Evolutionary conservation across 2,888 invertebrate species (phyloP), one percentile per base, ranked within the genome.

Genomic region (Notocelia uddmanniana): DNA sequence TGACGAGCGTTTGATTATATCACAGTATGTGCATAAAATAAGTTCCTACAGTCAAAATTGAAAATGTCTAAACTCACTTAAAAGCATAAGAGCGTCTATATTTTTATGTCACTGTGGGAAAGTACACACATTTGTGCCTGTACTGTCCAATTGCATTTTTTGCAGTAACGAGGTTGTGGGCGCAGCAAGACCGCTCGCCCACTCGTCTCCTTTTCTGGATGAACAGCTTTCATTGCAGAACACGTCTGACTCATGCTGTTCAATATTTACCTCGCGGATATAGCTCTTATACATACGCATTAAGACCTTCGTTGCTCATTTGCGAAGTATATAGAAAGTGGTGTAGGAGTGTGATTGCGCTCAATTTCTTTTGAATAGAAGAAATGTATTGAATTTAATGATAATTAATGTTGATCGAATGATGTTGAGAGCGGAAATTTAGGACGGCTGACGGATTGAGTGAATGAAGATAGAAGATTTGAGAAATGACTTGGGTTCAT

Each of bases 151-250:
- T 54, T n/a, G 21, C 3, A 52, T 34, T 54, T 54, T 54, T 64
- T 64, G 34, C 15, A 64, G 23, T 54, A n/a, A 79, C 77, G 41
- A 73, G 73, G 64, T 76, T 74, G 83, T 79, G 74, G 81, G 81
- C 75, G 77, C 78, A 74, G 66, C 68, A 62, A 72, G 70, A 54
- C 68, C 76, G 72, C 77, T 77, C 79, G 79, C 84, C 79, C 80
- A 77, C 79, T 77, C 76, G 76, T 81, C 77, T 74, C 85, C 84
- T 80, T 91, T 83, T 87, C 80, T 83, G 90, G 88, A 78, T 77
- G 75, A 78, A 75, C 76, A 82, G 87, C 90, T 91, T 90, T 90
- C 89, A 80, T 85, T 85, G 81, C 83, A 74, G 69, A 78, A 78
- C 76, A 79, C 73, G 76, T 78, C 74, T 75, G 73, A 74, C 63